Conservation (phyloP, 2,797 vertebrate genomes). For the Malurus splendens region DNA sequence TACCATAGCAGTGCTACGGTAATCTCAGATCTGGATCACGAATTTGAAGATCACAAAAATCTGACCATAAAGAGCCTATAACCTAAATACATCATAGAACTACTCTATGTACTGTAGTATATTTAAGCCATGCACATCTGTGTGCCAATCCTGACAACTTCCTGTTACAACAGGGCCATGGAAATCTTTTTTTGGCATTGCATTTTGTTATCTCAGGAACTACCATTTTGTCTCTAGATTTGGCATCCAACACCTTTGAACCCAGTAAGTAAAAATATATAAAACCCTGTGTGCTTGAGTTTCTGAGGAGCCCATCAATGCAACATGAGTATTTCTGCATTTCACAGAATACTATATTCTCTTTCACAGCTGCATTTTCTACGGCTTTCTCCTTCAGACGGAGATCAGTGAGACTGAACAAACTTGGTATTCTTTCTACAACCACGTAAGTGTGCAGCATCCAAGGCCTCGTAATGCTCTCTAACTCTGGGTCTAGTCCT, state of each 20-base stretch:
- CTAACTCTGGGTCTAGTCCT: neutral
- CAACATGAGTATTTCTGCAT: neutral
- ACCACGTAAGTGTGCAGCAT: accelerated
- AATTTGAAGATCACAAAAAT: neutral
- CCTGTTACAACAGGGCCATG: neutral
- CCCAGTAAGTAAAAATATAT: neutral
- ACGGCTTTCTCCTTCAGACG: neutral
- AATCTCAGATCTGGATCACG: neutral
- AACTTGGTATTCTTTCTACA: neutral
- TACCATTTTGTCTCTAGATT: neutral
- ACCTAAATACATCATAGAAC: neutral
- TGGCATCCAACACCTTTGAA: neutral
- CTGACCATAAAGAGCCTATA: neutral
- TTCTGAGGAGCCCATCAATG: neutral
- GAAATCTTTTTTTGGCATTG: neutral
- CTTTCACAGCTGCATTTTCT: neutral
- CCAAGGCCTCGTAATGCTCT: neutral
- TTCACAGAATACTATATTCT: neutral
- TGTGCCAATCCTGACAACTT: neutral
- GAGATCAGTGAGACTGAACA: neutral
- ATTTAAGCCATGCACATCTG: neutral
- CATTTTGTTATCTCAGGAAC: neutral
- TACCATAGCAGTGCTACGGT: neutral
- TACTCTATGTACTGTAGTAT: neutral
- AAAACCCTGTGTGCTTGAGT: neutral